Evolutionary conservation across 2,113 vertebrate species (phyloP).

Genomic region (Clupea harengus): DNA sequence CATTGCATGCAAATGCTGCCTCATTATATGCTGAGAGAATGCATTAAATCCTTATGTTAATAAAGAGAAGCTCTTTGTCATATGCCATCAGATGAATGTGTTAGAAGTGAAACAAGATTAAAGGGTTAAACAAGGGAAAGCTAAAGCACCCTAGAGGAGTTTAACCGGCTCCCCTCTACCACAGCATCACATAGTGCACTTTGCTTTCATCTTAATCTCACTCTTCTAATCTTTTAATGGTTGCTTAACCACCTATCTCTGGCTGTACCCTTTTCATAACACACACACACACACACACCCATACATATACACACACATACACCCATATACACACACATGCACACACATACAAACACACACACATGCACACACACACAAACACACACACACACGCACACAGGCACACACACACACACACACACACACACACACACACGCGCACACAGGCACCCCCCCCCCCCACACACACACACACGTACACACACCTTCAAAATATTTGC

Average conservation of each 20-base stretch:
- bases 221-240: slow-evolving; percentile 14
- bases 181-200: neutral
- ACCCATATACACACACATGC: neutral
- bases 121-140: neutral
- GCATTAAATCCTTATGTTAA: no score
- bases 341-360: slow-evolving; percentile 10
- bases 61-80: neutral
- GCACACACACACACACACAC: neutral
- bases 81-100: neutral
- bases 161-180: neutral
- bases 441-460: neutral
- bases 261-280: neutral
- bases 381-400: slow-evolving; percentile 5
- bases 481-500: neutral
- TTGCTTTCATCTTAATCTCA: slow-evolving; percentile 11
- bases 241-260: slow-evolving; percentile 10
- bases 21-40: no score
- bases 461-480: neutral
- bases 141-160: neutral
- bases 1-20: neutral
- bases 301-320: neutral
- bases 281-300: neutral
- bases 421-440: neutral
- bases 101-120: neutral
- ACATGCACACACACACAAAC: neutral